Evolutionary conservation across 1,140 invertebrate genomes (phyloP).

Genomic region (Cotesia vestalis): DNA sequence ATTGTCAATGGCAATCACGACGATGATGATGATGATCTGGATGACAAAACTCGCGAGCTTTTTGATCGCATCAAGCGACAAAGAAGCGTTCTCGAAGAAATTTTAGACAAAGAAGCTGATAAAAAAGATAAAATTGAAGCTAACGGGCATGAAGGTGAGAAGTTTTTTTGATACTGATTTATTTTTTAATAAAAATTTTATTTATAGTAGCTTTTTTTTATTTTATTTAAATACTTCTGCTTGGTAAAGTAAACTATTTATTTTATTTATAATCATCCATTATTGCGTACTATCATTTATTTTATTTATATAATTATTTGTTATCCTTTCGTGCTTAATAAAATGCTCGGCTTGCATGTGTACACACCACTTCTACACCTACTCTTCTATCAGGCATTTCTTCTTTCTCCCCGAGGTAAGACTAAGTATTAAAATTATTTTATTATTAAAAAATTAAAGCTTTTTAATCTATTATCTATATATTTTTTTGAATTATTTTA

Average conservation of each 20-base stretch:
- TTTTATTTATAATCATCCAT: constrained; percentile 1
- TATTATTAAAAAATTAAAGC: no score
- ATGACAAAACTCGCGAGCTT: constrained; percentile 71
- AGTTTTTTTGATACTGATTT: not conserved
- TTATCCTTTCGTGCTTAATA: constrained; percentile 13
- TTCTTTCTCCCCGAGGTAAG: constrained; percentile 6
- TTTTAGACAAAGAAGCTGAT: constrained; percentile 71
- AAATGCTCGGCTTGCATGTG: constrained; percentile 31
- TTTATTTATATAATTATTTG: not conserved
- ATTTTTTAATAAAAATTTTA: constrained; percentile 9
- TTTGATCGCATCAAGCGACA: constrained; percentile 73
- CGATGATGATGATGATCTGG: constrained; percentile 61
- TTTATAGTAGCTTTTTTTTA: not conserved
- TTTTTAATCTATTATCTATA: no score
- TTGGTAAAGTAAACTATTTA: not conserved
- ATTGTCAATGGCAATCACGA: constrained; percentile 52
- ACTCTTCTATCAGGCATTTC: not conserved
- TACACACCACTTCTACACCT: not conserved
- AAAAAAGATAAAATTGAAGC: constrained; percentile 50
- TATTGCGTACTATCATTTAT: not conserved
- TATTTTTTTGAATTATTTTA: constrained; percentile 13
- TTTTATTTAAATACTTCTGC: not conserved
- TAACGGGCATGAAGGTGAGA: constrained; percentile 58
- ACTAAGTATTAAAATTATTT: no score
- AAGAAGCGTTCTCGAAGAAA: constrained; percentile 75